Conservation (phyloP, 1,140 invertebrate species). For the Halotydeus destructor region DNA sequence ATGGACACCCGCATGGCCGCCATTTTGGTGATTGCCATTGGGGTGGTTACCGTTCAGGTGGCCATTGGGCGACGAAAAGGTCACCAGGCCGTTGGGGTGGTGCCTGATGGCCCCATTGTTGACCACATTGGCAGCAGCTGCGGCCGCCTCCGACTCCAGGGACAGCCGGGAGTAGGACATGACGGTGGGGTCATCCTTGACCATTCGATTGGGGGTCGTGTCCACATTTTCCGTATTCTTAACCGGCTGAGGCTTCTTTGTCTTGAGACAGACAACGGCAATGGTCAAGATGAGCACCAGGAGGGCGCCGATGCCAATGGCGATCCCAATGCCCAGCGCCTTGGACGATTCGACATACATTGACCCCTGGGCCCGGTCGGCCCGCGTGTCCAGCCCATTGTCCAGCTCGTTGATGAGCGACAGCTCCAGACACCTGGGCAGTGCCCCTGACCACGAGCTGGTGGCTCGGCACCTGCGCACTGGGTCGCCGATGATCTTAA, state of each 20-base stretch:
- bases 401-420: slow-evolving; percentile 7
- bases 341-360: slow-evolving; percentile 17
- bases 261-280: slow-evolving; percentile 23
- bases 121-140: neutral
- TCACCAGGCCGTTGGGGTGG: slow-evolving; percentile 18
- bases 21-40: no score
- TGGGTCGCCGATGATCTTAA: slow-evolving; percentile 53
- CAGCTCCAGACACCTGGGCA: slow-evolving; percentile 17
- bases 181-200: slow-evolving; percentile 10
- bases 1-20: no score
- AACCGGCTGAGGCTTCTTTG: slow-evolving; percentile 52
- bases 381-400: neutral
- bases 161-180: slow-evolving; percentile 15
- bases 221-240: slow-evolving; percentile 70
- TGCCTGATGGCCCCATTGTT: slow-evolving; percentile 12
- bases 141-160: slow-evolving; percentile 12
- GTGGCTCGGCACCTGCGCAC: slow-evolving; percentile 27
- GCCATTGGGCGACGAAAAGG: slow-evolving; percentile 15
- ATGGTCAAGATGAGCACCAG: slow-evolving; percentile 23
- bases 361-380: neutral
- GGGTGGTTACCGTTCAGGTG: no score
- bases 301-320: slow-evolving; percentile 20
- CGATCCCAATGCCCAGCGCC: slow-evolving; percentile 25
- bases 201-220: slow-evolving; percentile 23
- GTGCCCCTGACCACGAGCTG: slow-evolving; percentile 16